Conservation (phyloP, 2,888 invertebrate genomes). For the Hypomecis punctinalis region DNA sequence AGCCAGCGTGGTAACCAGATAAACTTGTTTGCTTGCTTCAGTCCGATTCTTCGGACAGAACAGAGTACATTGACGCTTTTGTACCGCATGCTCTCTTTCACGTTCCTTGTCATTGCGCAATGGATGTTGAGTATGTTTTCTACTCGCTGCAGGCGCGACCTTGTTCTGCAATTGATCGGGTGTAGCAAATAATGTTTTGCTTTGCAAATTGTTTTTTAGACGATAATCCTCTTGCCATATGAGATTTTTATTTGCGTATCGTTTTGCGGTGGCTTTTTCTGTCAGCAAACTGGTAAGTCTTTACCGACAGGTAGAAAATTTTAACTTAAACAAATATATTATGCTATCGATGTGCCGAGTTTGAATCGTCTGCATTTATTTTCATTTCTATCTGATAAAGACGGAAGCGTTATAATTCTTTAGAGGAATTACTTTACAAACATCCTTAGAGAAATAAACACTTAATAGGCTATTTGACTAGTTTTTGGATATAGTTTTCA, state of each 20-base stretch:
- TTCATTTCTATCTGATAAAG: too few relatives aligned
- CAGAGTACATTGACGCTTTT: conserved; percentile 45
- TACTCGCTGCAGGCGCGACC: conserved; percentile 47
- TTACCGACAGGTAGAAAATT: too few relatives aligned
- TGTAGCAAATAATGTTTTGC: conserved; percentile 59
- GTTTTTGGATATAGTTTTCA: too few relatives aligned
- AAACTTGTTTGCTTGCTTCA: conserved; percentile 31
- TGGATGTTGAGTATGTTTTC: conserved; percentile 42
- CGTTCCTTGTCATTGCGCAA: conserved; percentile 36
- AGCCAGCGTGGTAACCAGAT: conserved; percentile 37
- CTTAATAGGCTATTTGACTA: too few relatives aligned
- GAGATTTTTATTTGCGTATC: conserved; percentile 18
- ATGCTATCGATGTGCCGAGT: too few relatives aligned
- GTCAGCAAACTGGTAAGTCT: not conserved
- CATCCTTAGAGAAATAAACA: too few relatives aligned
- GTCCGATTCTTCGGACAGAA: conserved; percentile 30
- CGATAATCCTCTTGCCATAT: conserved; percentile 38
- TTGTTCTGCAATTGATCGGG: conserved; percentile 57
- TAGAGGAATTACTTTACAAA: too few relatives aligned
- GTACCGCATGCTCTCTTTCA: conserved; percentile 30
- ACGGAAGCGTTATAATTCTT: too few relatives aligned
- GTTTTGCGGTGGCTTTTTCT: not conserved
- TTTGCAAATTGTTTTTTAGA: conserved; percentile 55
- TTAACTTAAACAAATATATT: too few relatives aligned
- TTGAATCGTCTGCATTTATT: too few relatives aligned